Evolutionary conservation across 2,797 vertebrate genomes (phyloP).

Genomic region (Onychomys torridus): DNA sequence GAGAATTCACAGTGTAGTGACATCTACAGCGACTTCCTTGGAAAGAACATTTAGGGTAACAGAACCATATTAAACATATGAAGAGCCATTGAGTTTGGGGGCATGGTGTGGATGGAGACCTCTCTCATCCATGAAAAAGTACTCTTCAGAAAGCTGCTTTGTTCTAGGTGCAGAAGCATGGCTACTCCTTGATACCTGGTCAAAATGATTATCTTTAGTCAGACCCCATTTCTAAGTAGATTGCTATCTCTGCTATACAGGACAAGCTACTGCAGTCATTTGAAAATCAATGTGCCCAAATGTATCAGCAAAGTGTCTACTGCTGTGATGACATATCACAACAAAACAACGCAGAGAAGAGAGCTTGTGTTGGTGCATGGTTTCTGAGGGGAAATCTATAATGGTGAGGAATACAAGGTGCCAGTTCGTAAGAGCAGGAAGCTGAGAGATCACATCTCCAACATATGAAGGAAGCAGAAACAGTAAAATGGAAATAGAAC

Average conservation of each 20-base stretch:
- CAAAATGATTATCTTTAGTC: not conserved
- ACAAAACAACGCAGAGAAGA: not conserved
- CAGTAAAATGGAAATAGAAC: not conserved
- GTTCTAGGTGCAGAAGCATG: not conserved
- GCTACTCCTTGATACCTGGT: not conserved
- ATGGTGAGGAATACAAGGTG: not conserved
- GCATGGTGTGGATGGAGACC: not conserved
- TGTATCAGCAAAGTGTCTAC: not conserved
- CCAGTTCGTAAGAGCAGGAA: not conserved
- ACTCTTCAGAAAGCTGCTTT: not conserved
- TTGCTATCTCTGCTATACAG: not conserved
- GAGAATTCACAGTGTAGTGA: not conserved
- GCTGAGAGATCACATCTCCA: not conserved
- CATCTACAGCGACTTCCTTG: not conserved
- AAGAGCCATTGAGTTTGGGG: not conserved
- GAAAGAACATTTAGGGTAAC: not conserved
- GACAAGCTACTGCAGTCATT: not conserved
- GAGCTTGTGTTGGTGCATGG: not conserved
- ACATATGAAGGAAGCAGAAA: not conserved
- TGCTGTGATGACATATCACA: not conserved
- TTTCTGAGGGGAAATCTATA: not conserved
- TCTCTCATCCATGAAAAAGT: not conserved
- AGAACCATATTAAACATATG: not conserved
- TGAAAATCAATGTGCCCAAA: not conserved
- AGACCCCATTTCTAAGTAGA: not conserved